A percentile compares a stretch with the other conserved stretches of the same genome.
These are phyloP conservation scores for Lepeophtheirus salmonis DNA, from an alignment of 1,140 invertebrate genomes.

Conservation along the genomic window DNA sequence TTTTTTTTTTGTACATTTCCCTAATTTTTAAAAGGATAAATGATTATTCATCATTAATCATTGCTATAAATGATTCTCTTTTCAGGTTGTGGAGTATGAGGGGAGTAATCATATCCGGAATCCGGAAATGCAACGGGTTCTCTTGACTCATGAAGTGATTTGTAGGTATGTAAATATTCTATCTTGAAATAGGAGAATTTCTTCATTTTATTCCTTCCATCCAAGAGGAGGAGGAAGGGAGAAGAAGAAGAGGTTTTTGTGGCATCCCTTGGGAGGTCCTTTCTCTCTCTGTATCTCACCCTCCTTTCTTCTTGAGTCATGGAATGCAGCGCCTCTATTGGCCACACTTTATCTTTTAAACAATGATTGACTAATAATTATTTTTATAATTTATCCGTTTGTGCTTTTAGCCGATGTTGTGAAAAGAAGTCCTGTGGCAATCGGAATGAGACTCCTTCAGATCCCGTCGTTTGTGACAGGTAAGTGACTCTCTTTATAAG, in stretches of 20 bases:
- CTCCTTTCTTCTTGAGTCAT: no score
- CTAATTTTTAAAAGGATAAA: no score
- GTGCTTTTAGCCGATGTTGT: constrained; percentile 79
- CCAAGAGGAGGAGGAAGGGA: background rate
- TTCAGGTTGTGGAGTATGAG: constrained; percentile 95
- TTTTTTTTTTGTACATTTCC: background rate
- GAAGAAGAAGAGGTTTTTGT: no score
- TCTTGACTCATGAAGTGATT: constrained; percentile 99
- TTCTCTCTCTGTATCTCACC: background rate
- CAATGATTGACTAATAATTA: background rate
- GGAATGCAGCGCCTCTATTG: no score
- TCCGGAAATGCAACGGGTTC: constrained; percentile 98
- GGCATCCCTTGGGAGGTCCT: background rate
- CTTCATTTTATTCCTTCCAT: no score
- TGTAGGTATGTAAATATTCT: constrained; percentile 60
- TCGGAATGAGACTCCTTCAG: constrained; percentile 96
- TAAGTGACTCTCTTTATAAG: constrained; percentile 36
- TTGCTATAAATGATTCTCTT: constrained; percentile 27
- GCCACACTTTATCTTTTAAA: no score
- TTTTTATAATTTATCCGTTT: background rate
- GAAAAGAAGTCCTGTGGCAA: constrained; percentile 99
- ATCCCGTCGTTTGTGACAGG: constrained; percentile 99
- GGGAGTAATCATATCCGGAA: constrained; percentile 88
- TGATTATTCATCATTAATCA: constrained; percentile 18
- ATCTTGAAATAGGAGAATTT: background rate